A percentile compares a stretch with the other conserved stretches of the same genome.
These are phyloP conservation scores for Prionace glauca DNA, from an alignment of 2,797 vertebrate genomes.

Conservation along the genomic window DNA sequence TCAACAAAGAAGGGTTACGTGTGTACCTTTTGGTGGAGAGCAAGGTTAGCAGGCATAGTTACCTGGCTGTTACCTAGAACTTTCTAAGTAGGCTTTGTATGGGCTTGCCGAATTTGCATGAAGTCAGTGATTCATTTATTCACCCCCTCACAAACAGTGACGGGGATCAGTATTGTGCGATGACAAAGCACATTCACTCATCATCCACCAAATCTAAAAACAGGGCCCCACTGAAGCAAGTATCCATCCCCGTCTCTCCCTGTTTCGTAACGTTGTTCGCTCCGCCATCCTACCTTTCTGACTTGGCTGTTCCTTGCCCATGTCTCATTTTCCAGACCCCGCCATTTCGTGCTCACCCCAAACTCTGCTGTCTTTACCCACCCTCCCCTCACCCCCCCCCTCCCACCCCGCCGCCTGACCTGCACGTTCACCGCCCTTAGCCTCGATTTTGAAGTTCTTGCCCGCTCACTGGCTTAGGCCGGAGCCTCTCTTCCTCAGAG, in stretches of 20 bases:
- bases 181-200: too few species aligned
- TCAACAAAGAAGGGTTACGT: not conserved
- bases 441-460: not conserved
- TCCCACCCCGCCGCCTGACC: not conserved
- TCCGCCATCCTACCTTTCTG: not conserved
- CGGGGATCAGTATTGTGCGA: not conserved
- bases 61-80: not conserved
- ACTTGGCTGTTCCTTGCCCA: not conserved
- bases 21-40: not conserved
- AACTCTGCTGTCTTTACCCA: not conserved
- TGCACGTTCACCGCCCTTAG: not conserved
- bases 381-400: too few species aligned
- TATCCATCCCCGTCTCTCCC: not conserved
- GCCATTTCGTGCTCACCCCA: not conserved
- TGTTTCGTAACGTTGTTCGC: not conserved
- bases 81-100: not conserved
- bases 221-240: not conserved
- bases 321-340: not conserved
- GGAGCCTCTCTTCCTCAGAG: too few species aligned
- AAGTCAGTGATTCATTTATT: not conserved
- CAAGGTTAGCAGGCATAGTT: too few species aligned
- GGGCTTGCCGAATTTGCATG: not conserved
- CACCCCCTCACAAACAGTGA: not conserved
- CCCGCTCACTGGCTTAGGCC: too few species aligned
- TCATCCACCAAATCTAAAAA: not conserved